Evolutionary conservation across 1,140 invertebrate species (phyloP).

Genomic region (Pararge aegeria): DNA sequence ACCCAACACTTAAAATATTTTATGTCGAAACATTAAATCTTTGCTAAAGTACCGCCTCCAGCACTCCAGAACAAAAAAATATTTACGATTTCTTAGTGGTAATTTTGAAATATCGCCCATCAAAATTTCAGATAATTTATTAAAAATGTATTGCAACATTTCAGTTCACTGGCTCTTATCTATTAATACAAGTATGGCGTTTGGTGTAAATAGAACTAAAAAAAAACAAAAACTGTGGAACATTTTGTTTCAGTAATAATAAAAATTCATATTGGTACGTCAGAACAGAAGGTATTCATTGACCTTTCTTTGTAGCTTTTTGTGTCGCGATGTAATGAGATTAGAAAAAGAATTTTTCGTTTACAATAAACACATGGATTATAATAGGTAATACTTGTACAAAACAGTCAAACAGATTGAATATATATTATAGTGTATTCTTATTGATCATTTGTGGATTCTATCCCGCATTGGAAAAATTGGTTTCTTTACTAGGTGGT

Average conservation of each 20-base stretch:
- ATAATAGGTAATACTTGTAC: no score
- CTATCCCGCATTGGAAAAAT: no score
- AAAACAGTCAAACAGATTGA: no score
- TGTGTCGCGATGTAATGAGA: background rate
- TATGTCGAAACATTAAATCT: no score
- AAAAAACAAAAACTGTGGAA: background rate
- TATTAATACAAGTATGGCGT: background rate
- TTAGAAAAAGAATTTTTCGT: no score
- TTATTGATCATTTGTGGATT: no score
- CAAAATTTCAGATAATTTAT: background rate
- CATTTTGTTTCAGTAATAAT: background rate
- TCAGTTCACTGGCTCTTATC: background rate
- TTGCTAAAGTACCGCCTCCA: background rate
- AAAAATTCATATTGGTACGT: slow-evolving; percentile 10
- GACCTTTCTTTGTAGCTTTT: slow-evolving; percentile 2
- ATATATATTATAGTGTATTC: no score
- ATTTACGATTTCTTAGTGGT: background rate
- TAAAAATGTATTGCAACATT: background rate
- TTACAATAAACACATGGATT: background rate
- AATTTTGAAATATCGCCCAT: background rate
- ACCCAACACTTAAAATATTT: no score
- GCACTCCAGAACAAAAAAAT: background rate
- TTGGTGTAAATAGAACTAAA: background rate
- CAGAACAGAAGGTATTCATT: slow-evolving; percentile 10
- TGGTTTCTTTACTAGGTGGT: no score